Percentiles rank a stretch among this genome's conserved stretches.
Evolutionary conservation across 64 coral and sea anemone species (phyloP).

Genomic region (Pachyseris speciosa): DNA sequence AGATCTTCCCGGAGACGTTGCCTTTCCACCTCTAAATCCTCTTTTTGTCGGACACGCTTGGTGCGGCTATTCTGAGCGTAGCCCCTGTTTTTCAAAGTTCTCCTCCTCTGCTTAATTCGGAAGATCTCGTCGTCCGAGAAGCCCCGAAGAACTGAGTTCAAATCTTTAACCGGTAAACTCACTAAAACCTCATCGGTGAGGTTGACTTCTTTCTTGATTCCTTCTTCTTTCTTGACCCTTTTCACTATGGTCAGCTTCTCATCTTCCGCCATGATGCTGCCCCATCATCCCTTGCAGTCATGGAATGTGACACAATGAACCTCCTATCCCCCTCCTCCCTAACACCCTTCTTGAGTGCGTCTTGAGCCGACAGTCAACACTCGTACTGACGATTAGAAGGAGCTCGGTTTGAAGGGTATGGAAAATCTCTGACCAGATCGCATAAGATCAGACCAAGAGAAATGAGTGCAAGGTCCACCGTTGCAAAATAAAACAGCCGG

Average conservation of each 20-base stretch:
- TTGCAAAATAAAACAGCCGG: no score
- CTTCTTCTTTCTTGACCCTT: conserved; percentile 79
- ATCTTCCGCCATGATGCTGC: conserved; percentile 95
- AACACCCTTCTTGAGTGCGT: not conserved
- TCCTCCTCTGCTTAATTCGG: conserved; percentile 83
- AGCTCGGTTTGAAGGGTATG: no score
- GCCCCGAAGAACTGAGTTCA: conserved; percentile 75
- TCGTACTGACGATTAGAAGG: no score
- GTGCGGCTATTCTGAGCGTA: conserved; percentile 98
- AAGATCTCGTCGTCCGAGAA: conserved; percentile 79
- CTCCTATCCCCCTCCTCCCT: not conserved
- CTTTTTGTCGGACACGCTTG: conserved; percentile 90
- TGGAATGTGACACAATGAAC: conserved; percentile 11
- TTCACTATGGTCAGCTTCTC: conserved; percentile 74
- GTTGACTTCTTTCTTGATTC: conserved; percentile 49
- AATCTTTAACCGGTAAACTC: conserved; percentile 84
- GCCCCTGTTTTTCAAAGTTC: conserved; percentile 97
- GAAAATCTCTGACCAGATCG: no score
- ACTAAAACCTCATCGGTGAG: conserved; percentile 79
- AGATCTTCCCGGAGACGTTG: conserved; percentile 83
- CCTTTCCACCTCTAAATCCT: conserved; percentile 86
- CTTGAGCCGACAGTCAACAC: no score
- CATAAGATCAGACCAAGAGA: no score
- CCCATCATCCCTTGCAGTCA: conserved; percentile 76
- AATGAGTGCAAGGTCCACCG: no score